A percentile compares a stretch with the other conserved stretches of the same genome.
Evolutionary conservation across 1,140 invertebrate genomes (phyloP).

Genomic region (Antheraea pernyi): DNA sequence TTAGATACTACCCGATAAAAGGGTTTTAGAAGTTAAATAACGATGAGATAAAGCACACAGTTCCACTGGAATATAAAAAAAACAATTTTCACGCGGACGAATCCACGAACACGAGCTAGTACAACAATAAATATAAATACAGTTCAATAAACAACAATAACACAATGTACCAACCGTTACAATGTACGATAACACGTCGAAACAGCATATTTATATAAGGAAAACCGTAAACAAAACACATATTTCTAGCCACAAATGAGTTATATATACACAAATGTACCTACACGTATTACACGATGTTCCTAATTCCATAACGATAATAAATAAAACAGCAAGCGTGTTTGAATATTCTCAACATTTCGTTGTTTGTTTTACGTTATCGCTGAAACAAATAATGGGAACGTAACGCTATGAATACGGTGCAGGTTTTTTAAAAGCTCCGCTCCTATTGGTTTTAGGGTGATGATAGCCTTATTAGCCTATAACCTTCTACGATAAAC

Average conservation of each 20-base stretch:
- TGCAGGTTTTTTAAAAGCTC: neutral
- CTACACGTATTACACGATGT: neutral
- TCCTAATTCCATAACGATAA: slow-evolving; percentile 16
- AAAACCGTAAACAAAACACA: slow-evolving; percentile 1
- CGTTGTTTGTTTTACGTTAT: slow-evolving; percentile 11
- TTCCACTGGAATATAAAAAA: too few relatives aligned
- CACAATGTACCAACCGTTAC: neutral
- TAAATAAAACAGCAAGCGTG: slow-evolving; percentile 11
- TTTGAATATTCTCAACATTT: slow-evolving; percentile 15
- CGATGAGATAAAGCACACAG: too few relatives aligned
- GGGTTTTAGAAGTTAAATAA: neutral
- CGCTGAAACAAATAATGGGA: slow-evolving; percentile 13
- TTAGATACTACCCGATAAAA: neutral
- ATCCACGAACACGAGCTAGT: too few relatives aligned
- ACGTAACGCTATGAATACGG: neutral
- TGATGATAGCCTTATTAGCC: too few relatives aligned
- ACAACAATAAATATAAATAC: neutral
- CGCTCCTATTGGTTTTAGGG: too few relatives aligned
- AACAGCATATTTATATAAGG: neutral
- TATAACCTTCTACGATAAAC: too few relatives aligned
- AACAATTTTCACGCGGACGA: too few relatives aligned
- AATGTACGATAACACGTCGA: slow-evolving; percentile 1
- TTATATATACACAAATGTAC: neutral
- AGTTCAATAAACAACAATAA: neutral
- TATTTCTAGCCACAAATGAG: slow-evolving; percentile 7